phyloP scores from a whole-genome alignment of 2,797 vertebrate genomes.

The Alauda arvensis region DNA sequence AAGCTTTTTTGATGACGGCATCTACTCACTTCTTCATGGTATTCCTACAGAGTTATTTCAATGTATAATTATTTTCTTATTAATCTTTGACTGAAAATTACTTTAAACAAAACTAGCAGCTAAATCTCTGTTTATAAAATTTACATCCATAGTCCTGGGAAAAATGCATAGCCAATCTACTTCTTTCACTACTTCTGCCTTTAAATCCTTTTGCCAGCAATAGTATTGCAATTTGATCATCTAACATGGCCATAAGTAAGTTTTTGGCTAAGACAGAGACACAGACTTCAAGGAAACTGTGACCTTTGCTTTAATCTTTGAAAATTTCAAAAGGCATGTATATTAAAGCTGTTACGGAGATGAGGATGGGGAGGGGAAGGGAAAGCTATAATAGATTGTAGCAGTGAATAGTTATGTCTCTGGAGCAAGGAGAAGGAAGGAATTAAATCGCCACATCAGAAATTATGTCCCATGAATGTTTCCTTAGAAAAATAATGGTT shows the following conservation, averaged over 20 bases:
- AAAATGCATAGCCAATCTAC: background rate
- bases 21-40: background rate
- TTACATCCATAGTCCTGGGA: background rate
- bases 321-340: background rate
- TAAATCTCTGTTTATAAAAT: background rate
- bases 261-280: background rate
- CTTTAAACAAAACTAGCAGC: background rate
- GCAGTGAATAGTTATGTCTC: background rate
- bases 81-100: background rate
- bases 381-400: background rate
- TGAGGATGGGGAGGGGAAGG: too few relatives aligned
- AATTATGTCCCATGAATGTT: background rate
- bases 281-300: background rate
- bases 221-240: background rate
- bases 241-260: background rate
- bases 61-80: background rate
- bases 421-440: background rate
- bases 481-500: background rate
- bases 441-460: background rate
- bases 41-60: background rate
- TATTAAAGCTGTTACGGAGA: background rate
- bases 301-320: background rate
- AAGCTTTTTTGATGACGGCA: background rate
- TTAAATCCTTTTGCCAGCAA: background rate
- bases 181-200: background rate